These are phyloP conservation scores for Lophura nycthemera DNA, from an alignment of 2,113 vertebrate species.

Conservation along the genomic window DNA sequence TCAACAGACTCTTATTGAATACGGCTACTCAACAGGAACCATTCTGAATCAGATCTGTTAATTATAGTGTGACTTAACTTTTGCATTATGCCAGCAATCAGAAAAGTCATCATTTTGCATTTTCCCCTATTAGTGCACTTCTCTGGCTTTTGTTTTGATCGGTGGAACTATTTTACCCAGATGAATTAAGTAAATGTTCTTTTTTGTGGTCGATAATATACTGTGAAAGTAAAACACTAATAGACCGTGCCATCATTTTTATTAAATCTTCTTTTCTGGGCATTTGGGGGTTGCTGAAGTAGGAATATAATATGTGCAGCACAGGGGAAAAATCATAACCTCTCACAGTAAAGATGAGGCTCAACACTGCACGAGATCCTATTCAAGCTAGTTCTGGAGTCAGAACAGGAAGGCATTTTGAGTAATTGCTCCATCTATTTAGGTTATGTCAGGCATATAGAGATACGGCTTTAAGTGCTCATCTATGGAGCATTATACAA, in stretches of 20 bases:
- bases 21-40: neutral
- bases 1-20: neutral
- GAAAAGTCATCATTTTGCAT: neutral
- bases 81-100: neutral
- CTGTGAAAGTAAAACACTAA: neutral
- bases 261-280: neutral
- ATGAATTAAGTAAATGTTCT: conserved; percentile 6
- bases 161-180: neutral
- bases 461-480: neutral
- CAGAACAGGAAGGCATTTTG: neutral
- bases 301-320: neutral
- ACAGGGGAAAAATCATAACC: neutral
- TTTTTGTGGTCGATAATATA: neutral
- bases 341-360: neutral
- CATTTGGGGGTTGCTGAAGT: neutral
- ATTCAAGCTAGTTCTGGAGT: neutral
- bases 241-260: neutral
- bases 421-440: neutral
- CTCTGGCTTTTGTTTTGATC: neutral
- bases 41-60: conserved; percentile 12
- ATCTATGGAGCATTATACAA: neutral
- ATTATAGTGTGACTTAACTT: neutral
- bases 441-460: neutral
- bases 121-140: neutral
- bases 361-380: neutral